Conservation (phyloP, 1,140 invertebrate species). For the Antheraea mylitta region DNA sequence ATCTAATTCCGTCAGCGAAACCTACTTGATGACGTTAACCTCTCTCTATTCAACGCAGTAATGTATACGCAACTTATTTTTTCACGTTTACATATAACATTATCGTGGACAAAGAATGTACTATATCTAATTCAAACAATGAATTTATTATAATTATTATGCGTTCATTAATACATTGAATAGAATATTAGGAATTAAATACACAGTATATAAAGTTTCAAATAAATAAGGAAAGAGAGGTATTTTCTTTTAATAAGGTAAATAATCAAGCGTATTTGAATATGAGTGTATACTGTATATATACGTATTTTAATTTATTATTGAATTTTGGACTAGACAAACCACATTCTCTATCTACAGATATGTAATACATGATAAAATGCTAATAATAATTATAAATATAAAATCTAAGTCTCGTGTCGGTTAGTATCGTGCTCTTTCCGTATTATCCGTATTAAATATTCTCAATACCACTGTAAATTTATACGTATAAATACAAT, state of each 20-base stretch:
- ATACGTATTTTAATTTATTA: slow-evolving; percentile 47
- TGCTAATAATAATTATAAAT: slow-evolving; percentile 56
- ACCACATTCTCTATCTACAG: slow-evolving; percentile 77
- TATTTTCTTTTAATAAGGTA: slow-evolving; percentile 46
- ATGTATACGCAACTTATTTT: slow-evolving; percentile 10
- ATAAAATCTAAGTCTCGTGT: slow-evolving; percentile 71
- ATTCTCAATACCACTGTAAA: slow-evolving; percentile 52
- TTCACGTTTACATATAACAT: neutral
- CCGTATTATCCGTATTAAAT: slow-evolving; percentile 42
- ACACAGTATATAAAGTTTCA: slow-evolving; percentile 35
- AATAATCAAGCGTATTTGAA: slow-evolving; percentile 63
- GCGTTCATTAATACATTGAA: slow-evolving; percentile 51
- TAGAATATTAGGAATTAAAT: slow-evolving; percentile 17
- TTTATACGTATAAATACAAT: neutral
- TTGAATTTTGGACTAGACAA: slow-evolving; percentile 77
- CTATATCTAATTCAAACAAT: slow-evolving; percentile 38
- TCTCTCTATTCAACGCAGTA: slow-evolving; percentile 44
- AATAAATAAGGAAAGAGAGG: slow-evolving; percentile 39
- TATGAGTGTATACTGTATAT: slow-evolving; percentile 35
- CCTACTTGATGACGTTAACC: slow-evolving; percentile 16
- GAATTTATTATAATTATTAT: slow-evolving; percentile 19
- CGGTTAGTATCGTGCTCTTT: slow-evolving; percentile 42
- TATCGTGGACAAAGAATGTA: slow-evolving; percentile 42
- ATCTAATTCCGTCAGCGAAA: neutral
- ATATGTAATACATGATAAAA: slow-evolving; percentile 78